Conservation (phyloP, 2,113 vertebrate species). For the Corynorhinus townsendii region DNA sequence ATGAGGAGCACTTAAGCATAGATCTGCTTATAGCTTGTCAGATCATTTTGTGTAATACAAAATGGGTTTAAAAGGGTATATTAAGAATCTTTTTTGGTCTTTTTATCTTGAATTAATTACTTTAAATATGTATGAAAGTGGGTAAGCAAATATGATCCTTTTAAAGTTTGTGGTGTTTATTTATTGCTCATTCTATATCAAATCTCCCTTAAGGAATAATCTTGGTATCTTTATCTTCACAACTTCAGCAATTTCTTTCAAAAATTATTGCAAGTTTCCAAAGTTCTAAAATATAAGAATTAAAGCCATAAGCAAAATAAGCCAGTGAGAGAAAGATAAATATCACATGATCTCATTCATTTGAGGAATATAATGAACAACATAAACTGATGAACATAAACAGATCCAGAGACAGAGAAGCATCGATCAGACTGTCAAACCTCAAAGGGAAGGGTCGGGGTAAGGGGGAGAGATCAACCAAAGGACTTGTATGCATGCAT, state of each 20-base stretch:
- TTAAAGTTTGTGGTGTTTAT: not conserved
- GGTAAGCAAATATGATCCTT: not conserved
- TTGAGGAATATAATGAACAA: too few species aligned
- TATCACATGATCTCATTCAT: too few species aligned
- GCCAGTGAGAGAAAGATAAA: too few species aligned
- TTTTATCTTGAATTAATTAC: not conserved
- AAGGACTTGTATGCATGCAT: too few species aligned
- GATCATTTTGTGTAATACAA: not conserved
- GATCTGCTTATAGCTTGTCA: not conserved
- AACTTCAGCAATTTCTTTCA: not conserved
- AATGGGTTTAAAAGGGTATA: not conserved
- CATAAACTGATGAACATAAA: too few species aligned
- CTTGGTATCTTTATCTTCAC: not conserved
- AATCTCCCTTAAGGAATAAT: not conserved
- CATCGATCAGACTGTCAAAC: too few species aligned
- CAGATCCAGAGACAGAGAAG: too few species aligned
- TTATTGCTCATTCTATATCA: not conserved
- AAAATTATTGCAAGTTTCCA: not conserved
- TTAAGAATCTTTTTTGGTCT: not conserved
- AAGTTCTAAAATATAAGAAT: conserved; percentile 2
- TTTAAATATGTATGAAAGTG: not conserved
- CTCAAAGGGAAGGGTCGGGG: too few species aligned
- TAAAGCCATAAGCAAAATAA: not conserved
- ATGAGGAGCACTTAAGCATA: not conserved
- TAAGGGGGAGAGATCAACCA: too few species aligned